A percentile compares a stretch with the other conserved stretches of the same genome.
Conservation (phyloP, 2,113 vertebrate species). For the Cyprinodon brontotheroides region DNA sequence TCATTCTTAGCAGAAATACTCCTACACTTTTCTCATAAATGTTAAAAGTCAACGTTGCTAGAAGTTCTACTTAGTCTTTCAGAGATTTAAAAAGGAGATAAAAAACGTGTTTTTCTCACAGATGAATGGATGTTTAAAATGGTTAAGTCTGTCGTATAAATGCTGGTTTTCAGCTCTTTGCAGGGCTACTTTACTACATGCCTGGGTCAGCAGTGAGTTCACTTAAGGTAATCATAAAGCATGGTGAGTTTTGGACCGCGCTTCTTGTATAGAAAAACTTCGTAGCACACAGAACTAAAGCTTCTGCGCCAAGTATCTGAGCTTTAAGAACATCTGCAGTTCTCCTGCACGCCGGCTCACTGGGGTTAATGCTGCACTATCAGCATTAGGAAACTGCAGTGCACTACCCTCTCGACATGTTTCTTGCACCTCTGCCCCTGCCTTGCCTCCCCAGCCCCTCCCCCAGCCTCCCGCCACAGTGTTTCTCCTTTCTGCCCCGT, state of each 20-base stretch:
- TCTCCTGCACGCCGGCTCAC: slow-evolving; percentile 62
- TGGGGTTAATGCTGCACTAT: slow-evolving; percentile 68
- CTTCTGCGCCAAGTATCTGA: slow-evolving; percentile 58
- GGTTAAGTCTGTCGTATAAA: slow-evolving; percentile 11
- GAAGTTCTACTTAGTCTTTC: slow-evolving; percentile 1
- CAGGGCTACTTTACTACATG: slow-evolving; percentile 8
- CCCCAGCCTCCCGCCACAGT: slow-evolving; percentile 51
- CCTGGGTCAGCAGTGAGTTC: slow-evolving; percentile 54
- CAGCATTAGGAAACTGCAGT: slow-evolving; percentile 76
- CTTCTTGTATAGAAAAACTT: slow-evolving; percentile 42
- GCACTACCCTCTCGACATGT: slow-evolving; percentile 85
- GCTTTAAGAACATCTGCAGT: slow-evolving; percentile 78
- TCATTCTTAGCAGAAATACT: neutral
- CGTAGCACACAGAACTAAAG: slow-evolving; percentile 30
- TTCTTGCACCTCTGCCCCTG: slow-evolving; percentile 71
- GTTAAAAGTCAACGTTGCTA: slow-evolving; percentile 28
- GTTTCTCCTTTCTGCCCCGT: too few relatives aligned
- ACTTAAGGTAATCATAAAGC: slow-evolving; percentile 72
- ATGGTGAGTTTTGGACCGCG: slow-evolving; percentile 32
- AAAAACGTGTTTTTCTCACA: slow-evolving; percentile 32
- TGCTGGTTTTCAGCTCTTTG: slow-evolving; percentile 5
- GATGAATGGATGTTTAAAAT: slow-evolving; percentile 11
- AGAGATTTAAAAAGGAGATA: slow-evolving; percentile 7
- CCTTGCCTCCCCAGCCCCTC: slow-evolving; percentile 58
- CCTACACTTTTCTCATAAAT: slow-evolving; percentile 1